Conservation (phyloP, 2,113 vertebrate species). For the Dinomys branickii region DNA sequence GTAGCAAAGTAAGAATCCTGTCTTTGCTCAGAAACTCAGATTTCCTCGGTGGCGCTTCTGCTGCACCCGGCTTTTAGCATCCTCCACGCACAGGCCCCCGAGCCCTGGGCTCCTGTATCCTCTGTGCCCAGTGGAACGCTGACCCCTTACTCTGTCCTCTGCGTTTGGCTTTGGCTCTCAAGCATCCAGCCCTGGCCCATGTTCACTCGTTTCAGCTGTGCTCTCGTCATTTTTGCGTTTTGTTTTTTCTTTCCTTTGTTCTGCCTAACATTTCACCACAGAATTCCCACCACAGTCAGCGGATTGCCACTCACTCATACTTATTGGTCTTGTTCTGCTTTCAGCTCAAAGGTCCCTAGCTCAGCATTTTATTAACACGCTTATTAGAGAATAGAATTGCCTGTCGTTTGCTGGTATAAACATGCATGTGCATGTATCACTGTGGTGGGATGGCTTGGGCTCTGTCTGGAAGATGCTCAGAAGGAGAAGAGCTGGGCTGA, state of each 20-base stretch:
- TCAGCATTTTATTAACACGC: not conserved
- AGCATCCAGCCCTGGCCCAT: not conserved
- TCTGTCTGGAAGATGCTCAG: not conserved
- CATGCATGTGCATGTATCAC: not conserved
- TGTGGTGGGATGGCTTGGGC: not conserved
- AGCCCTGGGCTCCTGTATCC: too few species aligned
- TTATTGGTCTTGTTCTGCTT: not conserved
- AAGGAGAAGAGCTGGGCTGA: not conserved
- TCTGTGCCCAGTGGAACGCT: not conserved
- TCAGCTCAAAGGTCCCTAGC: not conserved
- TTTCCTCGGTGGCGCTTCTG: not conserved
- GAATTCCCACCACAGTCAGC: not conserved
- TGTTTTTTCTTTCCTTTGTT: not conserved
- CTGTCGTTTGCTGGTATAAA: not conserved
- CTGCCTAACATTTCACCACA: not conserved
- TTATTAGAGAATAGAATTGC: not conserved
- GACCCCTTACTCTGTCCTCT: not conserved
- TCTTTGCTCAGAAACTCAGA: too few species aligned
- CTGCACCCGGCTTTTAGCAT: fast-evolving
- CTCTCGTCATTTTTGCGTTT: not conserved
- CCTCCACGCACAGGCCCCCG: not conserved
- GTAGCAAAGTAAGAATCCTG: too few species aligned
- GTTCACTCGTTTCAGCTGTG: not conserved
- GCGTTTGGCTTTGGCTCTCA: not conserved
- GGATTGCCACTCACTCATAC: not conserved